Conservation (phyloP, 2,888 invertebrate species). For the Phortica okadai region DNA sequence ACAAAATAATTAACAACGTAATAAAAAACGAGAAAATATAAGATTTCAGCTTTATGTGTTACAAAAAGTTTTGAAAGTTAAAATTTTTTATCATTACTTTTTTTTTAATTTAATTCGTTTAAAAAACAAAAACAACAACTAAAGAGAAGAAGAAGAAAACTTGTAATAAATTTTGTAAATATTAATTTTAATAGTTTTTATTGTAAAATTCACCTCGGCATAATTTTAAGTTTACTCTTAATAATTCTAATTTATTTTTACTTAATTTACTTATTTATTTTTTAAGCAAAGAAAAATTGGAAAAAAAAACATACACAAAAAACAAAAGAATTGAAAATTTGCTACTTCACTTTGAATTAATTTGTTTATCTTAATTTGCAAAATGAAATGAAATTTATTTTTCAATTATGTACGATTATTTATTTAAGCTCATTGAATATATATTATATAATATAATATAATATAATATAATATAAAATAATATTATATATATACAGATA, state of each 20-base stretch:
- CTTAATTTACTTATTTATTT: constrained; percentile 13
- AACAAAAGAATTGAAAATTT: background rate
- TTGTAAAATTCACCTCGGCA: constrained; percentile 34
- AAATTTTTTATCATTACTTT: background rate
- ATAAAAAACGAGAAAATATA: background rate
- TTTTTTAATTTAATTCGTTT: background rate
- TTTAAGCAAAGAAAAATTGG: constrained; percentile 4
- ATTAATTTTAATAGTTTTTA: constrained; percentile 28
- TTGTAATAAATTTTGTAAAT: constrained; percentile 33
- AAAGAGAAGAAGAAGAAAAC: constrained; percentile 5
- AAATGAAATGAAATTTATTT: constrained; percentile 25
- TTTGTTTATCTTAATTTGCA: constrained; percentile 43
- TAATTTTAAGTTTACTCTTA: constrained; percentile 16
- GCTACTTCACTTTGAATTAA: constrained; percentile 45
- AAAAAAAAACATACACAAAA: background rate
- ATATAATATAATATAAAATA: background rate
- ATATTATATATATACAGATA: constrained; percentile 14
- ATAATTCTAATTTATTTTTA: constrained; percentile 15
- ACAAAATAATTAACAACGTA: background rate
- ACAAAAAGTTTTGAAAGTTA: background rate
- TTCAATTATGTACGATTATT: constrained; percentile 11
- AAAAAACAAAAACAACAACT: background rate
- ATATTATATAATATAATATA: constrained; percentile 7
- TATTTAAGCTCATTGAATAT: constrained; percentile 18
- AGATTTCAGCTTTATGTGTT: background rate